Evolutionary conservation across 1,140 invertebrate genomes (phyloP), one percentile per base, ranked within the genome.

Genomic region (Hyles vespertilio): DNA sequence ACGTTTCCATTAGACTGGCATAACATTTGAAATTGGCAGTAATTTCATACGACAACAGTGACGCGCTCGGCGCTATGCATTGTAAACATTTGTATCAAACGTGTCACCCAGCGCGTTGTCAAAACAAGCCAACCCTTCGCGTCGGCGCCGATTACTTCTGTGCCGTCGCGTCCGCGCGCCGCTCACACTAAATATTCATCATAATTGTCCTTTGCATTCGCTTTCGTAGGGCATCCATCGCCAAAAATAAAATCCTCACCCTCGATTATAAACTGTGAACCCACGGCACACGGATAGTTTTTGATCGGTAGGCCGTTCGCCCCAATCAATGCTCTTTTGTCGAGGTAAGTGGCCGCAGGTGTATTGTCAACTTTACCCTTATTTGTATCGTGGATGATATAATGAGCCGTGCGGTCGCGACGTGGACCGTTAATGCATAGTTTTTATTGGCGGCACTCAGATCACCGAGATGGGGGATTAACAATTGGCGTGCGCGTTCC

Each of bases 61-160:
- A 22, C 22, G 22, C 22, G 22, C 22, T 22, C 22, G 22, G 22
- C 22, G 5, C 10, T 50, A 7, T 50, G 48, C 33, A 50, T 50
- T 32, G 33, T 8, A 50, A 12, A 32, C 48, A 50, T 50, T 32
- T 50, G 48, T 50, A 50, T 65, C 57, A 69, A 63, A 70, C 59
- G 50, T 58, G 51, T 62, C 67, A 67, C 36, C 64, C 69, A 67
- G 54, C 59, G 50, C 53, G 62, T 54, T 52, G 52, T 54, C 63
- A 61, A 67, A 63, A 69, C 62, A 65, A 50, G 50, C 48, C 59
- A 65, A 70, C 70, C 70, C 70, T 69, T 63, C 69, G 53, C 69
- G 76, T 81, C 76, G 49, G n/a, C 51, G n/a, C 54, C 54, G 34
- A 68, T 81, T 79, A 75, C 61, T 81, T 79, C 78, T 69, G 59